A percentile compares a stretch with the other conserved stretches of the same genome.
phyloP scores from a whole-genome alignment of 2,113 vertebrate species.

The Asarcornis scutulata region DNA sequence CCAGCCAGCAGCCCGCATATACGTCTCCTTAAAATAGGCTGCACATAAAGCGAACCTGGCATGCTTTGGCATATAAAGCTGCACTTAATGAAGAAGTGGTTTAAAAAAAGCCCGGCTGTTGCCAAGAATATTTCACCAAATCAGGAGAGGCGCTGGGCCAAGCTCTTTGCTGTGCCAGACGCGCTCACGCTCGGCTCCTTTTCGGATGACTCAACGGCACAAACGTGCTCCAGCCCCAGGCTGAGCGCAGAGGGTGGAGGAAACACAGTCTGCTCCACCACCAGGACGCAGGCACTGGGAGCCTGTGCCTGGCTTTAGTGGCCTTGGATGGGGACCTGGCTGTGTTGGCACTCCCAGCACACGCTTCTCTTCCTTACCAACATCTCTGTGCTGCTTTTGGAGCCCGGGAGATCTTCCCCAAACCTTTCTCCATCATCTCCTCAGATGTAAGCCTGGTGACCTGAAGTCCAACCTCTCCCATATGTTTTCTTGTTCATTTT shows the following conservation, averaged over 20 bases:
- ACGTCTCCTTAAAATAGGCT: not conserved
- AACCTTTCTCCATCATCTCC: not conserved
- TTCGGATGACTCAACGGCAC: not conserved
- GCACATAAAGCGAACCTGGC: not conserved
- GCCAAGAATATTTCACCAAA: slow-evolving; percentile 70
- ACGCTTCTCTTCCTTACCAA: not conserved
- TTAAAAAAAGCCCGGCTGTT: not conserved
- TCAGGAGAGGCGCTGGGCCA: not conserved
- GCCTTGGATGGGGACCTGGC: not conserved
- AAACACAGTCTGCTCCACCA: not conserved
- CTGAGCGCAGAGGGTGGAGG: not conserved
- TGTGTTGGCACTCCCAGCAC: not conserved
- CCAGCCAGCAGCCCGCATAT: not conserved
- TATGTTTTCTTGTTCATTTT: not conserved
- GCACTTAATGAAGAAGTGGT: slow-evolving; percentile 1
- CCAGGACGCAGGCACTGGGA: not conserved
- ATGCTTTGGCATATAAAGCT: not conserved
- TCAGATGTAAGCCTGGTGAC: not conserved
- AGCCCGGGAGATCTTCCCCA: not conserved
- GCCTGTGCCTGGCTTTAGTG: not conserved
- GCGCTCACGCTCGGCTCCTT: not conserved
- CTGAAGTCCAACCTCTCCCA: not conserved
- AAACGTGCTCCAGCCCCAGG: not conserved
- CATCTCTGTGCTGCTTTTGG: not conserved
- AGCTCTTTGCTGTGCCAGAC: slow-evolving; percentile 23